Evolutionary conservation across 2,113 vertebrate species (phyloP), one percentile per base, ranked within the genome.

Genomic region (Peromyscus maniculatus): DNA sequence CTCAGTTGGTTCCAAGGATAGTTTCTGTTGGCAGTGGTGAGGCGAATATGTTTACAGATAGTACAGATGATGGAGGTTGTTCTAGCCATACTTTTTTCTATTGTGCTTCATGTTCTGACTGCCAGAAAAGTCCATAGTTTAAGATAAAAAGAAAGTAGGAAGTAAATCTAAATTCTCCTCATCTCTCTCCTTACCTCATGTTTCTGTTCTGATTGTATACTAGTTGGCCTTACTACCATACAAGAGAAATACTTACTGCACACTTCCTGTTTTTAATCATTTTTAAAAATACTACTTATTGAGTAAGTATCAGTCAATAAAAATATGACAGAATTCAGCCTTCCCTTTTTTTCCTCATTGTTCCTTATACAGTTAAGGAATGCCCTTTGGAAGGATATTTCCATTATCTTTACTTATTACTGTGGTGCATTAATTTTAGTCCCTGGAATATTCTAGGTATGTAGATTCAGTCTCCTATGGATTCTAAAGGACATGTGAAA

Each of bases 401-500:
- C 52, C 9, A 67, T 83, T 79, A 28, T 31, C 36, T 95, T 94
- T 17, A 49, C 43, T 89, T 93, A 46, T 78, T 96, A 43, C 89
- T 74, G 3, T 91, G 8, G 46, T 92, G 78, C 59, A 43, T 83
- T 91, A 39, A 36, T 67, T 59, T 84, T 93, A 91, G 39, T 91
- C 36, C 74, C 4, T 12, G n/a, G 4, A 87, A 75, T 88, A 88
- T 66, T 93, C 19, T 94, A 57, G 36, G 66, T 91, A 13, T 93
- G 31, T 93, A 52, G 31, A 86, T 59, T 91, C 49, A 64, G 21
- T 87, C 93, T 87, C 52, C 87, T 90, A 52, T 26, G 89, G 15
- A 90, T 95, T 67, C 22, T 93, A 31, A 94, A 67, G 11, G 55
- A 83, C 55, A 84, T 22, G 71, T 74, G 72, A 93, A 72, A 86